Conservation (phyloP, 2,113 vertebrate genomes). For the Pycnonotus jocosus region DNA sequence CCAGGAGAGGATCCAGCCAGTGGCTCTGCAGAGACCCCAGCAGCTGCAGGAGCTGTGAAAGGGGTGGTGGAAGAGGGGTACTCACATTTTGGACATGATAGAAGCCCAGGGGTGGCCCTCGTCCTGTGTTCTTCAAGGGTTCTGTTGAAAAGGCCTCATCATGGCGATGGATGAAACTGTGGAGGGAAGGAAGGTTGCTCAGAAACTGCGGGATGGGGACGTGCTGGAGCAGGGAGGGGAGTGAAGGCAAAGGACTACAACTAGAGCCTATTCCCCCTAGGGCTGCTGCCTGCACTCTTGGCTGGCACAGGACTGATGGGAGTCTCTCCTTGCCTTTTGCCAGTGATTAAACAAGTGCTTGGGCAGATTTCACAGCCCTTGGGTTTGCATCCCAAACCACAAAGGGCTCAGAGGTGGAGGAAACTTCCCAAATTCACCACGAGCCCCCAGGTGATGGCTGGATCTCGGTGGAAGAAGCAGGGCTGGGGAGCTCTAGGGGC, state of each 20-base stretch:
- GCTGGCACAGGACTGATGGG: not conserved
- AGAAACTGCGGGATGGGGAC: rapidly evolving
- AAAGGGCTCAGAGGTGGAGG: not conserved
- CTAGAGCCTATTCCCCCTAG: not conserved
- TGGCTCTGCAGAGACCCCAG: rapidly evolving
- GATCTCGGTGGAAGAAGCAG: not conserved
- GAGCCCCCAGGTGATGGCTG: not conserved
- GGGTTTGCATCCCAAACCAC: not conserved
- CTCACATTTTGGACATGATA: conserved; percentile 96
- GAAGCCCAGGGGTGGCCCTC: conserved; percentile 92
- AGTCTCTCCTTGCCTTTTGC: not conserved
- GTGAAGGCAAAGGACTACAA: not conserved
- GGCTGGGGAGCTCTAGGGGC: not conserved
- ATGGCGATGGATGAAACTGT: conserved; percentile 94
- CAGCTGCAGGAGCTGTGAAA: not conserved
- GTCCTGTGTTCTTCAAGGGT: conserved; percentile 93
- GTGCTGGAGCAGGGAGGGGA: rapidly evolving
- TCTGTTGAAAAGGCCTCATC: conserved; percentile 98
- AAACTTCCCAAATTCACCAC: rapidly evolving
- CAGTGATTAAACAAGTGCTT: not conserved
- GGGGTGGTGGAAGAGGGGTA: not conserved
- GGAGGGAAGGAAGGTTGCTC: not conserved
- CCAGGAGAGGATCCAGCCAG: not conserved
- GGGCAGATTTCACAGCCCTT: not conserved
- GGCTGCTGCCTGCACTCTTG: not conserved